Evolutionary conservation across 37 sponge, comb jelly and placozoan species (phyloP).

Genomic region (Diacarnus erythraeanus): DNA sequence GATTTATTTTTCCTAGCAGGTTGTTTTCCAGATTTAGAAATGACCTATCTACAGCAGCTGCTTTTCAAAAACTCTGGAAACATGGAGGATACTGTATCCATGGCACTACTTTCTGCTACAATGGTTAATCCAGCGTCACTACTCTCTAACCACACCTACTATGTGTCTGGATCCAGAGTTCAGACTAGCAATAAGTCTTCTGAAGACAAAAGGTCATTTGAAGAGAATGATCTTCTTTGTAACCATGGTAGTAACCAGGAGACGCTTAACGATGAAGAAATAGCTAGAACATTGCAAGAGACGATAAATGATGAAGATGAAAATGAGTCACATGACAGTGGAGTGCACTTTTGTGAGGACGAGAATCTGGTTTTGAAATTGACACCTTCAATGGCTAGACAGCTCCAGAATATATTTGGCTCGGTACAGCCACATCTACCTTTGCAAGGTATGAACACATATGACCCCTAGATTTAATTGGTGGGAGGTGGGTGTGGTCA

Average conservation of each 20-base stretch:
- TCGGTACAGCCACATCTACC: constrained; percentile 33
- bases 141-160: neutral
- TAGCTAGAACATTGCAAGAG: constrained; percentile 18
- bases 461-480: neutral
- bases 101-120: constrained; percentile 8
- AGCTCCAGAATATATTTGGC: constrained; percentile 71
- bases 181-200: neutral
- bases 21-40: constrained; percentile 47
- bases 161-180: neutral
- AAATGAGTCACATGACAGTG: neutral
- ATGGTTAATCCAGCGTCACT: neutral
- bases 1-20: constrained; percentile 33
- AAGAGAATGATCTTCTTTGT: neutral
- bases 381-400: constrained; percentile 41
- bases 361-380: constrained; percentile 57
- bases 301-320: constrained; percentile 7
- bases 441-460: constrained; percentile 15
- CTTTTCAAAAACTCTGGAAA: neutral
- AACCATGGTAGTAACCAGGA: neutral
- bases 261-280: constrained; percentile 1
- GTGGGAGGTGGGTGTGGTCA: too few species aligned
- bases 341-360: constrained; percentile 9
- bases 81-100: constrained; percentile 5
- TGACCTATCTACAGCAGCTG: constrained; percentile 3
- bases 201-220: neutral